These are phyloP conservation scores for Solea senegalensis DNA, from an alignment of 2,113 vertebrate genomes.

Conservation along the genomic window DNA sequence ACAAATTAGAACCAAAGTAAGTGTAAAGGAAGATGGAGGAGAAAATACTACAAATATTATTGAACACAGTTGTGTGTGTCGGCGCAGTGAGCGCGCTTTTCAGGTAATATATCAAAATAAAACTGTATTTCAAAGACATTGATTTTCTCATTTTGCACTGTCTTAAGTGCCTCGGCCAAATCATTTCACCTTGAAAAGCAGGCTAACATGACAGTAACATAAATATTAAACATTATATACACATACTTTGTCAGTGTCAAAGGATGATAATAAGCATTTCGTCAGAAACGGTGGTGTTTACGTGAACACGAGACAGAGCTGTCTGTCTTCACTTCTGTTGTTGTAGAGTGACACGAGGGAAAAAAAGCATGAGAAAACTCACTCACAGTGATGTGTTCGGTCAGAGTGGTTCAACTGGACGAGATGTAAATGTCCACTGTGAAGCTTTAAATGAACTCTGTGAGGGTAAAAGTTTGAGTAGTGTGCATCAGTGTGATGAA, in stretches of 20 bases:
- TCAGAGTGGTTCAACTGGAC: conserved; percentile 1
- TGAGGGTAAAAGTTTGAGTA: conserved; percentile 33
- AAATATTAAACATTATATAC: too few relatives aligned
- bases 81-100: too few relatives aligned
- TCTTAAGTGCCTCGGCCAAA: too few relatives aligned
- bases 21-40: too few relatives aligned
- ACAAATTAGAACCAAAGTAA: too few relatives aligned
- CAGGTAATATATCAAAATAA: too few relatives aligned
- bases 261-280: conserved; percentile 27
- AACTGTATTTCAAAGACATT: too few relatives aligned
- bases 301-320: conserved; percentile 23
- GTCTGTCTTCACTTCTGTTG: conserved; percentile 11
- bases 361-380: not conserved
- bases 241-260: conserved; percentile 15
- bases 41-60: too few relatives aligned
- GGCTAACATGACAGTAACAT: conserved; percentile 8
- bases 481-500: conserved; percentile 17
- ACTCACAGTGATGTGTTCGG: not conserved
- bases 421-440: not conserved
- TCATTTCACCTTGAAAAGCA: not conserved
- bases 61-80: too few relatives aligned
- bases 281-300: conserved; percentile 54
- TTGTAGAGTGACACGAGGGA: conserved; percentile 4
- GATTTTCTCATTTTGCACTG: too few relatives aligned
- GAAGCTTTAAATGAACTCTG: conserved; percentile 38